These are phyloP conservation scores for Falco peregrinus DNA, from an alignment of 2,797 vertebrate species.

Conservation along the genomic window DNA sequence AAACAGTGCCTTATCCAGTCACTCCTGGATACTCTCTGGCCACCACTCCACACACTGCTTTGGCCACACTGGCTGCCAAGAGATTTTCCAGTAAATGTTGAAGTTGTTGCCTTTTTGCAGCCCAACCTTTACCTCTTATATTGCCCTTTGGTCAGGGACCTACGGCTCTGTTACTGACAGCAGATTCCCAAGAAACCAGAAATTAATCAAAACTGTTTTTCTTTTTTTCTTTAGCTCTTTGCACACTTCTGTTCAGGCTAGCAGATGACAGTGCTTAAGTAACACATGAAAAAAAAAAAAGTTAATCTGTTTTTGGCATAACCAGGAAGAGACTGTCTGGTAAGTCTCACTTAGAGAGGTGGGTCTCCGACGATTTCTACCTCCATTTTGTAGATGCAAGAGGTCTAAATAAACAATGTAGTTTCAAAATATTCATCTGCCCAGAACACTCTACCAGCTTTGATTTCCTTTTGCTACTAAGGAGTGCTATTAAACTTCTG, in stretches of 20 bases:
- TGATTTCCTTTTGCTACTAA: background rate
- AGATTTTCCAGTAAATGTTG: constrained; percentile 50
- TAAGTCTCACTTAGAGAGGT: background rate
- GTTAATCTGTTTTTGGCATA: background rate
- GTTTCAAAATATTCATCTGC: background rate
- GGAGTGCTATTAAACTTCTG: background rate
- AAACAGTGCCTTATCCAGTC: constrained; percentile 32
- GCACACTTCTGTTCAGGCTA: background rate
- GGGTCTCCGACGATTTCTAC: background rate
- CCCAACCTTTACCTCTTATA: background rate
- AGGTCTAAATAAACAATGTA: background rate
- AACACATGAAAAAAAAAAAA: background rate
- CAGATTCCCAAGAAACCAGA: background rate
- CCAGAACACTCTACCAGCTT: background rate
- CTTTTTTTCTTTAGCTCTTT: background rate
- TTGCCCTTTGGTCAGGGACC: background rate
- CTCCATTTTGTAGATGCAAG: background rate
- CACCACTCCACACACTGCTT: background rate
- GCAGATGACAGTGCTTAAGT: background rate
- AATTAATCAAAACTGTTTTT: background rate
- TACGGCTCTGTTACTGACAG: background rate
- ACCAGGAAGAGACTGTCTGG: background rate
- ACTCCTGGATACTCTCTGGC: constrained; percentile 45
- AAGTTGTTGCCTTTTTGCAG: background rate
- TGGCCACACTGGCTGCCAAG: background rate